These are phyloP conservation scores for Acestrorhynchus altus DNA, from an alignment of 2,797 vertebrate species.

Conservation along the genomic window DNA sequence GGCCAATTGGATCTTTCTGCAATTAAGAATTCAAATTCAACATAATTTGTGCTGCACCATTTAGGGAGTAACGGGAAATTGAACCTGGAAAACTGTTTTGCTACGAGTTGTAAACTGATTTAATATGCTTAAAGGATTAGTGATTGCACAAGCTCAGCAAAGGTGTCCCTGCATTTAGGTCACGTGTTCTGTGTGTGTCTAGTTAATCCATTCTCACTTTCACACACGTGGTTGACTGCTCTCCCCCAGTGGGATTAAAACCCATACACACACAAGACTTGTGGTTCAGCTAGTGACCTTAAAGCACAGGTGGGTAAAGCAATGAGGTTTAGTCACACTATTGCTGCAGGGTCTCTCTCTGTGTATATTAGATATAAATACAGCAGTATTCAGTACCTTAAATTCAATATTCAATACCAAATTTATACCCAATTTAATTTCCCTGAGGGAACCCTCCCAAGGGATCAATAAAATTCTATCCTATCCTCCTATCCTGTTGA, in stretches of 20 bases:
- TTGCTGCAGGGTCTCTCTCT: no score
- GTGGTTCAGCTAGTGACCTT: not conserved
- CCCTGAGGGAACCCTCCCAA: no score
- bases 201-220: conserved; percentile 15
- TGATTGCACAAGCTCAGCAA: conserved; percentile 22
- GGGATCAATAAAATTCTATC: no score
- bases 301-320: not conserved
- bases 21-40: no score
- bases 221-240: conserved; percentile 9
- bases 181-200: conserved; percentile 38
- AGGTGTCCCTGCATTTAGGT: conserved; percentile 24
- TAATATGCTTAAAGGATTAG: conserved; percentile 62
- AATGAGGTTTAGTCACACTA: not conserved
- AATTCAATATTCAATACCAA: no score
- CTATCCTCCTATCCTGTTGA: no score
- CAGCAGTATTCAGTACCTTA: no score
- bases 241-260: not conserved
- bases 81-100: not conserved
- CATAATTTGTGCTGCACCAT: no score
- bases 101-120: conserved; percentile 14
- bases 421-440: no score
- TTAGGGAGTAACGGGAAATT: not conserved
- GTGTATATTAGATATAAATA: no score
- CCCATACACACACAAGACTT: not conserved
- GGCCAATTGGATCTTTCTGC: not conserved